phyloP scores from a whole-genome alignment of 2,797 vertebrate genomes.

The Squalus acanthias region DNA sequence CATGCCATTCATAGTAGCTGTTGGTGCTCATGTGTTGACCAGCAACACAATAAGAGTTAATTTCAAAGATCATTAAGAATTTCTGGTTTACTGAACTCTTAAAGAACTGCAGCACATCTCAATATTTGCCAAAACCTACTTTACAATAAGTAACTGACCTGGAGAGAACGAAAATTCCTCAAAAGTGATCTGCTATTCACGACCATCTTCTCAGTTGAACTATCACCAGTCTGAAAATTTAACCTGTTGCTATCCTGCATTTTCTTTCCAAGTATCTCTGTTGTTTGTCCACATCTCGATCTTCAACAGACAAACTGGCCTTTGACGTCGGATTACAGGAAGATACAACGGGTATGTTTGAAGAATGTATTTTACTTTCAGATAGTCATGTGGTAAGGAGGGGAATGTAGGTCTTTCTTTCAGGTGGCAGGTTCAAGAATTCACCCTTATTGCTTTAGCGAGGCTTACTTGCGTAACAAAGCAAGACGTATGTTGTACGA shows the following conservation, averaged over 20 bases:
- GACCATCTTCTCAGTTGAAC: neutral
- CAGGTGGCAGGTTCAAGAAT: neutral
- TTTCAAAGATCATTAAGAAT: neutral
- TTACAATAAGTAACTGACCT: neutral
- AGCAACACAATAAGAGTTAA: neutral
- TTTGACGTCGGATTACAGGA: slow-evolving; percentile 92
- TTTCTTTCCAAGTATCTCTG: slow-evolving; percentile 73
- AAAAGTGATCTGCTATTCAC: neutral
- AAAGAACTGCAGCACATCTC: neutral
- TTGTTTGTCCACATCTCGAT: slow-evolving; percentile 86
- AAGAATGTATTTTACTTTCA: neutral
- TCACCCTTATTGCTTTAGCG: neutral
- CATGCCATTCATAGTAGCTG: neutral
- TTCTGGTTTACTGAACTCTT: neutral
- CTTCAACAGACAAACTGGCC: slow-evolving; percentile 89
- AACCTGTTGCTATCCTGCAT: slow-evolving; percentile 28
- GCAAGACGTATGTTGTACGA: neutral
- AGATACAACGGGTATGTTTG: slow-evolving; percentile 75
- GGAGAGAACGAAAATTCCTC: neutral
- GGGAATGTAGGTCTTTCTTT: neutral
- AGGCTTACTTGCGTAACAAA: too few species aligned
- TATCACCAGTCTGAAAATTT: neutral
- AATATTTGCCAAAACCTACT: neutral
- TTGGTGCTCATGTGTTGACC: neutral
- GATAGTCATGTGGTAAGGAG: neutral